Base-by-base conservation (phyloP, 2,797 vertebrate species). In the Pterois miles region DNA sequence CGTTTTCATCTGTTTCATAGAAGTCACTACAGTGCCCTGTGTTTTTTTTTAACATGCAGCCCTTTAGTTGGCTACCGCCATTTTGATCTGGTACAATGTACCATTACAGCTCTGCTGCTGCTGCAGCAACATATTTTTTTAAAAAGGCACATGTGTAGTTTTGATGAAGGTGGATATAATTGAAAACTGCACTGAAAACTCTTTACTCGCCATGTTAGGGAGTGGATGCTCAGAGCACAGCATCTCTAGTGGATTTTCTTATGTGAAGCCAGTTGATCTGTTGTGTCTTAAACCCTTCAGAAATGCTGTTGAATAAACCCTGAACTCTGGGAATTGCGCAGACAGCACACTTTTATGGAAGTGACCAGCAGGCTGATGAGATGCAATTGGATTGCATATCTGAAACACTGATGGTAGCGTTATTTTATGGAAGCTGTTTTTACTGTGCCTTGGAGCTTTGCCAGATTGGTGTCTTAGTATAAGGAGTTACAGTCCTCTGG, bases 371-470 rank as follows among this genome's bases (percentile, higher is more conserved):
- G 76, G 81, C 89, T 93, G 87, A 93, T 89, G 88, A 92, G 89
- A 92, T 93, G 90, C 91, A 85, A 91, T 92, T 92, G 90, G 90
- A 93, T 91, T 92, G 90, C 91, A 87, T 90, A 91, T 91, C 77
- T 85, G 76, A 91, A 91, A 83, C 86, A 86, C 82, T 90, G 90
- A 92, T 90, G 81, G 86, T 86, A 87, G 89, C 84, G 12, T 88
- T 92, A 89, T 93, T 93, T 91, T 91, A 91, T 92, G 78, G 88
- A 86, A 87, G 87, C 87, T 81, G 69, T 64, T 91, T 88, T 93
- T 92, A 93, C 88, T 89, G 89, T 71, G 63, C 68, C 38, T 87
- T 93, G 93, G 91, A 91, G 75, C 14, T n/a, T 60, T 50, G 88
- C 92, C 93, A 94, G 88, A 69, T 79, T 65, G 48, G 78, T 91